A percentile compares a stretch with the other conserved stretches of the same genome.
Evolutionary conservation across 2,113 vertebrate genomes (phyloP).

Genomic region (Cottus gobio): DNA sequence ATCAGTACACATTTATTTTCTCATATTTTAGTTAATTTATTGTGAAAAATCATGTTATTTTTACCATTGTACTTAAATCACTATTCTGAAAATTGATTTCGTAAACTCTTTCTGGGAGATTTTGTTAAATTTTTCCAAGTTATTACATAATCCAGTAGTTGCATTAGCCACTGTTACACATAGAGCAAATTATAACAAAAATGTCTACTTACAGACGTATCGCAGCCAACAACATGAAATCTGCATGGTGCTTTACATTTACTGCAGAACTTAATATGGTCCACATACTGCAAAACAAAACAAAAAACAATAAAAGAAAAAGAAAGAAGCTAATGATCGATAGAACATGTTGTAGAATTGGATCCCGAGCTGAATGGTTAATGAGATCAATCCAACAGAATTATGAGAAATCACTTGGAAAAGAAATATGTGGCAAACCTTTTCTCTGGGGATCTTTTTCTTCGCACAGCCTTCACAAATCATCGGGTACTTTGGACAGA

Average conservation of each 20-base stretch:
- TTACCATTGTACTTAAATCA: not conserved
- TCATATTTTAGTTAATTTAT: not conserved
- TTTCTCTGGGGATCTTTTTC: slow-evolving; percentile 93
- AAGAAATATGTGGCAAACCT: slow-evolving; percentile 76
- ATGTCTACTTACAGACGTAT: slow-evolving; percentile 84
- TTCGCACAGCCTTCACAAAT: slow-evolving; percentile 93
- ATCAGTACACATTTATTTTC: not conserved
- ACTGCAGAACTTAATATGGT: slow-evolving; percentile 92
- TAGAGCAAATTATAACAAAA: slow-evolving; percentile 67
- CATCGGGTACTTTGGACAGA: slow-evolving; percentile 94
- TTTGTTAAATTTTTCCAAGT: slow-evolving; percentile 10
- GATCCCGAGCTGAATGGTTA: slow-evolving; percentile 50
- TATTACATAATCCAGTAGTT: slow-evolving; percentile 23
- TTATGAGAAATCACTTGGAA: not conserved
- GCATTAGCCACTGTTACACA: slow-evolving; percentile 36
- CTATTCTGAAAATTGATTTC: not conserved
- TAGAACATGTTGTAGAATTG: slow-evolving; percentile 37
- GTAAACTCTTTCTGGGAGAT: not conserved
- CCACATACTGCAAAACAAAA: slow-evolving; percentile 88
- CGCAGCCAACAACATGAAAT: slow-evolving; percentile 91
- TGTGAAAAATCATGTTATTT: not conserved
- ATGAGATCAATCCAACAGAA: slow-evolving; percentile 54
- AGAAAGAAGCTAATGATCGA: slow-evolving; percentile 63
- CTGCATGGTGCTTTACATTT: slow-evolving; percentile 91
- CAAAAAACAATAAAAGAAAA: slow-evolving; percentile 15